Conservation (phyloP, 2,113 vertebrate species). For the Oryzias celebensis region DNA sequence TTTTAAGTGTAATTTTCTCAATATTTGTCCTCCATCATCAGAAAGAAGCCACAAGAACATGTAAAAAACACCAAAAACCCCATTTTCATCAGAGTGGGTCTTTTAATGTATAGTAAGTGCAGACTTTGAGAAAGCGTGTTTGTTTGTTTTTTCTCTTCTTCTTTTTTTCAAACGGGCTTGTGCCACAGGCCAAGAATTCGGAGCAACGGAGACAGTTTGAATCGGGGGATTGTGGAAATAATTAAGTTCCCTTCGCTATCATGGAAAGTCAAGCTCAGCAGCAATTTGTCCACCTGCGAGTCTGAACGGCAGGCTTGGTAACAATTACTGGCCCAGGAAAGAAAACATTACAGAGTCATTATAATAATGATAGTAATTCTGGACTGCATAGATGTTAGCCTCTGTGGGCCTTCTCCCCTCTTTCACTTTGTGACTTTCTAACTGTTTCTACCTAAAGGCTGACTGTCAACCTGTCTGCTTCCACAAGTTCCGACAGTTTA, state of each 20-base stretch:
- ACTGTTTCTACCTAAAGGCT: slow-evolving; percentile 11
- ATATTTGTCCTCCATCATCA: no score
- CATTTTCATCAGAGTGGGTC: no score
- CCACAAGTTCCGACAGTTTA: background rate
- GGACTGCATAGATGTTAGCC: slow-evolving; percentile 56
- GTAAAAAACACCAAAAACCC: no score
- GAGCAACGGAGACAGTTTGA: slow-evolving; percentile 7
- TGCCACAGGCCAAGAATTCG: no score
- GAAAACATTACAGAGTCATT: slow-evolving; percentile 78
- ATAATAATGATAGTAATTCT: slow-evolving; percentile 80
- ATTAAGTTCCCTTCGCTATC: slow-evolving; percentile 48
- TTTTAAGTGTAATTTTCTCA: no score
- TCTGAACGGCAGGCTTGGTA: slow-evolving; percentile 71
- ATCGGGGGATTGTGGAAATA: slow-evolving; percentile 29
- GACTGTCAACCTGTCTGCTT: slow-evolving; percentile 18
- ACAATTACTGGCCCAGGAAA: slow-evolving; percentile 77
- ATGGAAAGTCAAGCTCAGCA: slow-evolving; percentile 61
- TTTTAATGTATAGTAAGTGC: no score
- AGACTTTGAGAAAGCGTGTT: no score
- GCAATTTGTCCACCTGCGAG: slow-evolving; percentile 75
- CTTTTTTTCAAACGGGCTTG: no score
- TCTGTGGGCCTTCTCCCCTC: slow-evolving; percentile 49
- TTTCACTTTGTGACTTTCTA: slow-evolving; percentile 13
- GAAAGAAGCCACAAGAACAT: no score
- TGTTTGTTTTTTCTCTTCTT: no score